phyloP scores from a whole-genome alignment of 2,113 vertebrate species.

The Helogale parvula region DNA sequence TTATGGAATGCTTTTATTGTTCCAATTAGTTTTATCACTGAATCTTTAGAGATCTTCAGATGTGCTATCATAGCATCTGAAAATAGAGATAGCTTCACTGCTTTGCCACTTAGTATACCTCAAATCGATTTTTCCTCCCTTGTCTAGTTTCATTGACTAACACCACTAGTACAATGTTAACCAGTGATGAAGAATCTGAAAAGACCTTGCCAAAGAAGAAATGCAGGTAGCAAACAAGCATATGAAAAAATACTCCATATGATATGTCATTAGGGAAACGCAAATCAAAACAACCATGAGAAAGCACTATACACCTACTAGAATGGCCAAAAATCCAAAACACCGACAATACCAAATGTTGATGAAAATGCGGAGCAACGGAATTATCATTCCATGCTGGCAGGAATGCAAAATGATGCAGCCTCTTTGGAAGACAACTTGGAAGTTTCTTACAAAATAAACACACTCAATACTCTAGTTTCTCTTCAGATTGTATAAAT shows the following conservation, averaged over 20 bases:
- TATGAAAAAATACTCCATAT: background rate
- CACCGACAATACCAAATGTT: background rate
- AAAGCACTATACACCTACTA: background rate
- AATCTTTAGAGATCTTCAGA: background rate
- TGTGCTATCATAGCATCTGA: background rate
- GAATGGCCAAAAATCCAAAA: background rate
- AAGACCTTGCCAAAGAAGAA: background rate
- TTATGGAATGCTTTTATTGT: background rate
- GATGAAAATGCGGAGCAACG: background rate
- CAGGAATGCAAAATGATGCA: background rate
- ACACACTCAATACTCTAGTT: too few species aligned
- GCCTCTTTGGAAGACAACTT: background rate
- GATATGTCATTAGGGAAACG: background rate
- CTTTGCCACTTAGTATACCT: background rate
- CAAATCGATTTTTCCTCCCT: background rate
- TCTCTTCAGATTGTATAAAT: too few species aligned
- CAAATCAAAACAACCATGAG: background rate
- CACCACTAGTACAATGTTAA: background rate
- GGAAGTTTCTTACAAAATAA: background rate
- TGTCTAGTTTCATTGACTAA: background rate
- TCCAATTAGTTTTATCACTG: background rate
- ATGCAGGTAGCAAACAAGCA: background rate
- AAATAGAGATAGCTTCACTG: background rate
- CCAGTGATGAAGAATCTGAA: background rate
- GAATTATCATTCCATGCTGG: background rate